Percentiles rank a stretch among this genome's conserved stretches.
Conservation (phyloP, 1,140 invertebrate genomes). For the Zaprionus ghesquierei region DNA sequence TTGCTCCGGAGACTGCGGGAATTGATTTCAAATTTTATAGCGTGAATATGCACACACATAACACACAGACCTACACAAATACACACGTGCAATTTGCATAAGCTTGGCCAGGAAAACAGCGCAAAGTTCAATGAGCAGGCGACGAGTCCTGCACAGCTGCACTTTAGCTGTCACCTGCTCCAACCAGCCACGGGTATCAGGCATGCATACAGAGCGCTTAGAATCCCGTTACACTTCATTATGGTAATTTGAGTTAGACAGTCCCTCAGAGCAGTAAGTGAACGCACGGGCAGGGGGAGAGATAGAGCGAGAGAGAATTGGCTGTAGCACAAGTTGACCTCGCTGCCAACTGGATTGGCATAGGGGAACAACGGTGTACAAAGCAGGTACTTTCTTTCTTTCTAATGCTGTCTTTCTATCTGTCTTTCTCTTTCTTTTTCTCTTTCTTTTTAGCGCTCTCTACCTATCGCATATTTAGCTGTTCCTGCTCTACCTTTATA, state of each 20-base stretch:
- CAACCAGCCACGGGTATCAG: not conserved
- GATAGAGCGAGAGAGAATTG: not conserved
- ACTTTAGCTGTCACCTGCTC: constrained; percentile 24
- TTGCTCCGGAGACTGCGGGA: constrained; percentile 58
- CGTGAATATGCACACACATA: not conserved
- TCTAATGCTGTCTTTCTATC: not conserved
- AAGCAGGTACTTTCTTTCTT: not conserved
- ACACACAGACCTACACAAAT: too few relatives aligned
- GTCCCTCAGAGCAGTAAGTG: constrained; percentile 1
- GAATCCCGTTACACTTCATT: constrained; percentile 34
- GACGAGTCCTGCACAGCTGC: constrained; percentile 14
- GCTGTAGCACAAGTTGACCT: too few relatives aligned
- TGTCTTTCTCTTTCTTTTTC: not conserved
- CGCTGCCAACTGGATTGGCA: not conserved
- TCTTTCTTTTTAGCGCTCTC: not conserved
- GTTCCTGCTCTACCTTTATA: not conserved
- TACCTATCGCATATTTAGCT: not conserved
- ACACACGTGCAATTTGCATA: constrained; percentile 29
- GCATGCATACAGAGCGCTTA: not conserved
- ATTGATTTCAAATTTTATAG: constrained; percentile 55
- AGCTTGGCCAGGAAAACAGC: constrained; percentile 8
- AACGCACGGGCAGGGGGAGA: not conserved
- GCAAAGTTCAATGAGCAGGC: constrained; percentile 27
- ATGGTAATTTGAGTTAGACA: constrained; percentile 26
- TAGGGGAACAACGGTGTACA: not conserved